These are phyloP conservation scores for Drosophila kepulauana DNA, from an alignment of 1,140 invertebrate genomes.

Conservation along the genomic window DNA sequence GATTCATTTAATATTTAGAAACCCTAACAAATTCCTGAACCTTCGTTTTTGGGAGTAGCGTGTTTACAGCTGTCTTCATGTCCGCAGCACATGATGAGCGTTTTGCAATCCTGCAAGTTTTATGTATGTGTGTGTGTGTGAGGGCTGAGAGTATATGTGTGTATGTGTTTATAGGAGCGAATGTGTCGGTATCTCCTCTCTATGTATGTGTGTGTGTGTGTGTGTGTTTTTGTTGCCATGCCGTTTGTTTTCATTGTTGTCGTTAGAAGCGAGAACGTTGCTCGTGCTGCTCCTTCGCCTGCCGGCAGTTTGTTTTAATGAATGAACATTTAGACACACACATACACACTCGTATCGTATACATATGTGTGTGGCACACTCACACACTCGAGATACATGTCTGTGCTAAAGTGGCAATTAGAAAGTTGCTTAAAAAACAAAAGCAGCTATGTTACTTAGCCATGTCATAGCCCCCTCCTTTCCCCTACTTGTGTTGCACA, in stretches of 20 bases:
- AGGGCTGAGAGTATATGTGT: neutral
- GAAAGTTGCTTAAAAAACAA: conserved; percentile 81
- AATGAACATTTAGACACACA: conserved; percentile 67
- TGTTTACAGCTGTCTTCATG: conserved; percentile 24
- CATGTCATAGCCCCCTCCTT: conserved; percentile 14
- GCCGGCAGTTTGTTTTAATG: conserved; percentile 77
- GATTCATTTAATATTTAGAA: conserved; percentile 3
- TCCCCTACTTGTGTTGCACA: neutral
- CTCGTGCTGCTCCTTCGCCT: conserved; percentile 60
- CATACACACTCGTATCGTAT: conserved; percentile 8
- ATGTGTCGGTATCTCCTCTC: conserved; percentile 1
- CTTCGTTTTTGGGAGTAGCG: conserved; percentile 33
- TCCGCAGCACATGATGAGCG: conserved; percentile 17
- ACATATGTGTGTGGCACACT: neutral
- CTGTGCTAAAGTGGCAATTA: conserved; percentile 77
- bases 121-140: conserved; percentile 7
- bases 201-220: conserved; percentile 15
- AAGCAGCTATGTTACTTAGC: conserved; percentile 57
- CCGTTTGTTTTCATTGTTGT: conserved; percentile 79
- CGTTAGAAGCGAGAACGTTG: conserved; percentile 58
- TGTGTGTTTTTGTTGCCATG: conserved; percentile 52
- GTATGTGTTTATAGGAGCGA: neutral
- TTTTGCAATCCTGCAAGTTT: conserved; percentile 62
- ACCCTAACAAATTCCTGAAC: conserved; percentile 6
- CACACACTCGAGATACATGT: conserved; percentile 22